Percentiles rank a stretch among this genome's conserved stretches.
Conservation (phyloP, 2,888 invertebrate genomes). For the Mesorhabditis sp. region DNA sequence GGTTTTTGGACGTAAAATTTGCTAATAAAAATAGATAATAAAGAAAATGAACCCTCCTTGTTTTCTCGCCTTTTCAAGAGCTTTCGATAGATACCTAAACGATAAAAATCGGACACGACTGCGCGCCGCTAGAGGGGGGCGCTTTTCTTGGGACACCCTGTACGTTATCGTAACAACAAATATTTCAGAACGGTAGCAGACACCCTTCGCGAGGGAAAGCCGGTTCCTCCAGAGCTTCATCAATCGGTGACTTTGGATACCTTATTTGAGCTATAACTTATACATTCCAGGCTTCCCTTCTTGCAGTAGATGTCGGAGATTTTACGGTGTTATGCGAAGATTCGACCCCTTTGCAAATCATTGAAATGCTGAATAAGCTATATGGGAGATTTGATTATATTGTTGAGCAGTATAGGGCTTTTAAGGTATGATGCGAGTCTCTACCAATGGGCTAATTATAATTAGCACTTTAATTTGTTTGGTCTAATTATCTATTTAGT, state of each 20-base stretch:
- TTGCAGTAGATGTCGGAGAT: slow-evolving; percentile 37
- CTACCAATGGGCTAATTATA: too few species aligned
- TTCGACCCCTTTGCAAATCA: slow-evolving; percentile 22
- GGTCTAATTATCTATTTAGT: not conserved
- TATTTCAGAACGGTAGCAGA: slow-evolving; percentile 35
- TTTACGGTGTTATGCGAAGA: slow-evolving; percentile 35
- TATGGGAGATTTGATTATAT: slow-evolving; percentile 38
- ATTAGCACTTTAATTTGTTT: too few species aligned
- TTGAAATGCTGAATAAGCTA: slow-evolving; percentile 35
- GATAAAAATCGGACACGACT: too few species aligned
- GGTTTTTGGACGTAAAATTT: too few species aligned
- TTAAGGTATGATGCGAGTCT: slow-evolving; percentile 21
- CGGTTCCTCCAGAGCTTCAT: slow-evolving; percentile 31
- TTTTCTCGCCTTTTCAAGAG: too few species aligned
- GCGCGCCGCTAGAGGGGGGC: too few species aligned
- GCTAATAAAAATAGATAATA: too few species aligned
- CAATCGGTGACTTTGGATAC: slow-evolving; percentile 12
- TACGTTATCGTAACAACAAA: too few species aligned
- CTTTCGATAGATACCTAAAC: too few species aligned
- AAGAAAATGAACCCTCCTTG: too few species aligned
- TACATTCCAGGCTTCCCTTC: slow-evolving; percentile 11
- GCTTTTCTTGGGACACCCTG: too few species aligned
- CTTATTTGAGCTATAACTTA: not conserved
- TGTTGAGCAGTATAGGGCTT: slow-evolving; percentile 29
- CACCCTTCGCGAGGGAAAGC: slow-evolving; percentile 26